Conservation (phyloP, 2,113 vertebrate genomes). For the Meriones unguiculatus region DNA sequence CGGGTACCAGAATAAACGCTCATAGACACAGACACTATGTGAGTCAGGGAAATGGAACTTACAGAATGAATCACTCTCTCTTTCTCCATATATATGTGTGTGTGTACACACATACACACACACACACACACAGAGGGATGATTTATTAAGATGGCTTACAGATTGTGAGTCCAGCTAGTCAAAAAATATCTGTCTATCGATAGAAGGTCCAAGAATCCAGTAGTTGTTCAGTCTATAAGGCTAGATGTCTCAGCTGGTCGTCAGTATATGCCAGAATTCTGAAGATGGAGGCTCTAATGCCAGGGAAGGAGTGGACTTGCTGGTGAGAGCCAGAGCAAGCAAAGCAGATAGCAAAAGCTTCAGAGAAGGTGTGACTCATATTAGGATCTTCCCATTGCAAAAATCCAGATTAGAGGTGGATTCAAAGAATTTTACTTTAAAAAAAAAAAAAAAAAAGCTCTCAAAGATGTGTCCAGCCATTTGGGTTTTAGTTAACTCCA, state of each 20-base stretch:
- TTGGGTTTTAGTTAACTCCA: not conserved
- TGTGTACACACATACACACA: not conserved
- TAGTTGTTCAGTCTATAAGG: not conserved
- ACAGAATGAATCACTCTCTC: not conserved
- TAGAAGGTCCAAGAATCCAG: not conserved
- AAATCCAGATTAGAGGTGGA: not conserved
- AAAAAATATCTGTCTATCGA: not conserved
- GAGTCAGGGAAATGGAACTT: not conserved
- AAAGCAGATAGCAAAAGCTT: not conserved
- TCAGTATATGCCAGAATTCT: not conserved
- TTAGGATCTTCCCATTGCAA: not conserved
- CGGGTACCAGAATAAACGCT: not conserved
- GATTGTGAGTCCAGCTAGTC: not conserved
- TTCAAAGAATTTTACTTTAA: not conserved
- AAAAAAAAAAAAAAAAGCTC: not conserved
- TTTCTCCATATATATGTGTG: not conserved
- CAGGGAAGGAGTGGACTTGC: not conserved
- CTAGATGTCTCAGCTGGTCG: not conserved
- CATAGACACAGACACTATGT: not conserved
- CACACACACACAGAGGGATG: not conserved
- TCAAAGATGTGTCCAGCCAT: not conserved
- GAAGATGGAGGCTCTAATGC: not conserved
- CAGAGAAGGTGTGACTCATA: not conserved
- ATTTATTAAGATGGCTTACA: not conserved
- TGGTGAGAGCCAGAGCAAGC: not conserved